Base-by-base conservation (phyloP, 1,140 invertebrate species). In the Drosophila mojavensis region DNA sequence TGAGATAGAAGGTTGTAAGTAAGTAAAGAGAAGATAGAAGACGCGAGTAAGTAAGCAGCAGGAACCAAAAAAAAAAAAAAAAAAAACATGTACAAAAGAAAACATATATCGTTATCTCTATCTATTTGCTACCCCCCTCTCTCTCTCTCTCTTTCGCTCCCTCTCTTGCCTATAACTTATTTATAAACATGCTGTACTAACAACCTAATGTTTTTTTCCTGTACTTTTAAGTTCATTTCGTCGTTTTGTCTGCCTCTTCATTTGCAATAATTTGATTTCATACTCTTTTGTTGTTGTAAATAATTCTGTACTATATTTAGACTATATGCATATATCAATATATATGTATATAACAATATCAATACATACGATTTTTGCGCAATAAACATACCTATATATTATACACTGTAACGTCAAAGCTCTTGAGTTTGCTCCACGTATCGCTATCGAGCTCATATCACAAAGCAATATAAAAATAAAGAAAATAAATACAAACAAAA, bases 381-480 rank as follows among this genome's bases (percentile, higher is more conserved):
- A 79, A 75, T 51, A 79, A 50, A 47, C 62, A 71, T 76, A 61
- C 74, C 53, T 63, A 63, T 88, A 82, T 67, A 73, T 88, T 88
- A 89, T 86, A 89, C 89, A 91, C 84, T 91, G 90, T 91, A 91
- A 91, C 81, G 81, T 63, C 71, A 67, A 81, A 91, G 72, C 89
- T 83, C 55, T 78, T 83, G 81, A 81, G 89, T 91, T 86, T 83
- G 76, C 81, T 91, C 81, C 89, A 91, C 83, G 88, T 89, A 82
- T 82, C 81, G 89, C 81, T 85, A 85, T 78, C 81, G 69, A 70
- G 83, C 76, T 59, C 55, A 67, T 36, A 61, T 43, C 51, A 56
- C 20, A 30, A 73, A 36, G 9, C 41, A 41, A 13, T 41, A 0
- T 50, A 41, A 45, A 2, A 41, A 64, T 20, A 62, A 59, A 41